Conservation (phyloP, 2,888 invertebrate species). For the Hermaeophaga mercurialis region DNA sequence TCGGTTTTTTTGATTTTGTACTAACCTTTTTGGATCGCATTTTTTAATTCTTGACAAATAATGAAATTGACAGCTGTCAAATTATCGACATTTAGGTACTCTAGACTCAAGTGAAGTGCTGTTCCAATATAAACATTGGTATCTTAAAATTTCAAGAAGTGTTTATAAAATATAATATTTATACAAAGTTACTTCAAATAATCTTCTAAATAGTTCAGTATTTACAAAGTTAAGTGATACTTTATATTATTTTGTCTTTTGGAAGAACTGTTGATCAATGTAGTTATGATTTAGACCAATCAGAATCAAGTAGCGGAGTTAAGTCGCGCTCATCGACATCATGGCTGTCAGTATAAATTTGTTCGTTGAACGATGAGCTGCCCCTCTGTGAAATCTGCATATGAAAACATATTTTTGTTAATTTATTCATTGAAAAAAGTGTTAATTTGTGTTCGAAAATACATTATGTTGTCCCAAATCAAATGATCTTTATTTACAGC, state of each 20-base stretch:
- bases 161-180: no score
- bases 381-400: slow-evolving; percentile 70
- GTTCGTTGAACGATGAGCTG: slow-evolving; percentile 83
- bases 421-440: slow-evolving; percentile 47
- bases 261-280: slow-evolving; percentile 7
- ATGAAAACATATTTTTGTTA: slow-evolving; percentile 50
- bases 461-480: slow-evolving; percentile 50
- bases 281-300: slow-evolving; percentile 62
- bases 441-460: slow-evolving; percentile 47
- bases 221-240: no score
- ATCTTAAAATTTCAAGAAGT: no score
- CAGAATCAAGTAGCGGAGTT: slow-evolving; percentile 71
- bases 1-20: slow-evolving; percentile 49
- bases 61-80: slow-evolving; percentile 1
- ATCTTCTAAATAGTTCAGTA: no score
- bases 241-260: no score
- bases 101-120: not conserved
- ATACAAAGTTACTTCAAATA: no score
- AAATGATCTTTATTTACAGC: slow-evolving; percentile 40
- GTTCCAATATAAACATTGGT: not conserved
- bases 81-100: not conserved
- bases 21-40: slow-evolving; percentile 34
- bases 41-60: slow-evolving; percentile 1
- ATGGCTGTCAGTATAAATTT: slow-evolving; percentile 99
- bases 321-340: slow-evolving; percentile 85